phyloP scores from a whole-genome alignment of 2,797 vertebrate species.

The Xenopus petersii region DNA sequence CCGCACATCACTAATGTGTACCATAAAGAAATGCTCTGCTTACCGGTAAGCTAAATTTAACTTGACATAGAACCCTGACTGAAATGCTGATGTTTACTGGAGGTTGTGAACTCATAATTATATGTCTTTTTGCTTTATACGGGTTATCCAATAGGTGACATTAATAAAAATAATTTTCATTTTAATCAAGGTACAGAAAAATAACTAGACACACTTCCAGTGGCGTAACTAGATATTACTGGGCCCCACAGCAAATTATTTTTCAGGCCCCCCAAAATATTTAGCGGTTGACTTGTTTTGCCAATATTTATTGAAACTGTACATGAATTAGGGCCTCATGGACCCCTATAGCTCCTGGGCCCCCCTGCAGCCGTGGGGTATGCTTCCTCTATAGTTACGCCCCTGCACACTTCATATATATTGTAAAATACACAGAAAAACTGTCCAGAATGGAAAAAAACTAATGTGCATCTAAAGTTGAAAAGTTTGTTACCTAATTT shows the following conservation, averaged over 20 bases:
- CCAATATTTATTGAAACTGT: too few species aligned
- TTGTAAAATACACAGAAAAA: background rate
- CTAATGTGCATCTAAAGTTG: background rate
- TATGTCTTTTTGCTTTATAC: slow-evolving; percentile 53
- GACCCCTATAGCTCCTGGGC: too few species aligned
- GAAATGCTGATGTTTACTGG: slow-evolving; percentile 53
- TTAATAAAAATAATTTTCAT: slow-evolving; percentile 59
- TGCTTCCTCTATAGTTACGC: too few species aligned
- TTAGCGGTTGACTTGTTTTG: too few species aligned
- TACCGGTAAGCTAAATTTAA: slow-evolving; percentile 47
- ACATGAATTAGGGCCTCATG: too few species aligned
- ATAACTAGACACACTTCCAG: slow-evolving; percentile 50
- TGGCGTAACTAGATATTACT: too few species aligned
- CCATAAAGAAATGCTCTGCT: slow-evolving; percentile 53
- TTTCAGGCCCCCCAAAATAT: too few species aligned
- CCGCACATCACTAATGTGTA: slow-evolving; percentile 10
- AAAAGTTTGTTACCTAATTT: slow-evolving; percentile 3
- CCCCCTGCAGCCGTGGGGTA: too few species aligned
- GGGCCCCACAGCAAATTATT: too few species aligned
- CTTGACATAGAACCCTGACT: slow-evolving; percentile 54
- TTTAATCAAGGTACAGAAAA: slow-evolving; percentile 59
- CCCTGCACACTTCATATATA: slow-evolving; percentile 9
- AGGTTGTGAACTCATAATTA: slow-evolving; percentile 57
- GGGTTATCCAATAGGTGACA: slow-evolving; percentile 54
- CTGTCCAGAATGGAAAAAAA: background rate